These are phyloP conservation scores for Scelioninae gen. 1 DNA, from an alignment of 2,888 invertebrate genomes.

Conservation along the genomic window DNA sequence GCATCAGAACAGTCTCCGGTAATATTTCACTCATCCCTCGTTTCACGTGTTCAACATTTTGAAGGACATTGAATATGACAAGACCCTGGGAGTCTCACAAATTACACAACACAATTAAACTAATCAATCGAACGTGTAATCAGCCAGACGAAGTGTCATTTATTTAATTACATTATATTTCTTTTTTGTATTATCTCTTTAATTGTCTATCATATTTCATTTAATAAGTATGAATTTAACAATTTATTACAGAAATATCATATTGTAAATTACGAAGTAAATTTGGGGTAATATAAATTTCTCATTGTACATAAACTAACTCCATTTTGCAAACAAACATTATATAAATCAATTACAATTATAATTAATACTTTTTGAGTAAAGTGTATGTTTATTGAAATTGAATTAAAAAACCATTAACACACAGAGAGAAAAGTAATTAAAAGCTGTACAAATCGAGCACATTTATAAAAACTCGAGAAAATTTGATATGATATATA, in stretches of 20 bases:
- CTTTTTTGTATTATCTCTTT: too few relatives aligned
- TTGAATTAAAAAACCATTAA: constrained; percentile 17
- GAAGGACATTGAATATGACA: constrained; percentile 56
- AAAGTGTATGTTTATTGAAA: constrained; percentile 5
- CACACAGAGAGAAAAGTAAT: constrained; percentile 16
- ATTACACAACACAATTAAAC: constrained; percentile 50
- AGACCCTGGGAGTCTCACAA: constrained; percentile 43
- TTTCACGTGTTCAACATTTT: constrained; percentile 47
- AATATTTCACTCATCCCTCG: constrained; percentile 53
- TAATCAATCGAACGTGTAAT: constrained; percentile 39
- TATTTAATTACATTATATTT: background rate
- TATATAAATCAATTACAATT: constrained; percentile 11
- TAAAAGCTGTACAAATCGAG: constrained; percentile 11
- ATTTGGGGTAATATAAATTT: too few relatives aligned
- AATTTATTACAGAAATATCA: too few relatives aligned
- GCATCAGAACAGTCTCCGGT: constrained; percentile 55
- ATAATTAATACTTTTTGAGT: constrained; percentile 16
- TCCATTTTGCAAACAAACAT: constrained; percentile 10
- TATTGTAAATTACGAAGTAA: too few relatives aligned
- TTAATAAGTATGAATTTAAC: too few relatives aligned
- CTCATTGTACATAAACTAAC: too few relatives aligned
- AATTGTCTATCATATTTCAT: too few relatives aligned
- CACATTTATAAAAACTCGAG: constrained; percentile 1
- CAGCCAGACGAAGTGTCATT: background rate
- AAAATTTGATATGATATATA: constrained; percentile 22